phyloP scores from a whole-genome alignment of 2,113 vertebrate genomes.

The Cryptotis parvus region DNA sequence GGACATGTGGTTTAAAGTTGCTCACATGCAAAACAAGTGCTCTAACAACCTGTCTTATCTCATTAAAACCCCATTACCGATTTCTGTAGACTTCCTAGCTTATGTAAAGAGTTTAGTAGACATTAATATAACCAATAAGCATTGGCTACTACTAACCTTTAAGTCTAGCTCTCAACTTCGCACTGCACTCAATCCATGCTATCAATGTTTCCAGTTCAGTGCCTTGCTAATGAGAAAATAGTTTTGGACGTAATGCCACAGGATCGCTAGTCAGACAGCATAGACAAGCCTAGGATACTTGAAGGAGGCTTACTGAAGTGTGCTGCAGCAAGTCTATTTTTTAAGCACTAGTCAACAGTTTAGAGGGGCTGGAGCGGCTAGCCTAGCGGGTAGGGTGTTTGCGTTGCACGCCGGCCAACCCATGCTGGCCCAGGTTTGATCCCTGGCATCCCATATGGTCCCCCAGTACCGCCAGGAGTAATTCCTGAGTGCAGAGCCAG shows the following conservation, averaged over 20 bases:
- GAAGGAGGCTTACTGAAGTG: neutral
- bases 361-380: too few species aligned
- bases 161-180: neutral
- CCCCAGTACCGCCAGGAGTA: too few species aligned
- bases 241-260: neutral
- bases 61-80: neutral
- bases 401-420: too few species aligned
- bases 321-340: neutral
- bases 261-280: neutral
- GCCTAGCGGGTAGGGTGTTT: too few species aligned
- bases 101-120: neutral
- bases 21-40: too few species aligned
- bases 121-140: neutral
- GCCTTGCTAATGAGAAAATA: neutral
- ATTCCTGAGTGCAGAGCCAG: too few species aligned
- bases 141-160: neutral
- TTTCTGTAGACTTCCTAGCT: neutral
- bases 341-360: neutral
- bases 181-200: constrained; percentile 1
- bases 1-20: too few species aligned
- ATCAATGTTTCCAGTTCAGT: neutral
- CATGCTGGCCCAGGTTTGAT: too few species aligned
- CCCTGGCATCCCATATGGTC: too few species aligned
- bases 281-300: constrained; percentile 19
- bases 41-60: too few species aligned